A percentile compares a stretch with the other conserved stretches of the same genome.
phyloP scores from a whole-genome alignment of 2,797 vertebrate genomes.

The Martes flavigula region DNA sequence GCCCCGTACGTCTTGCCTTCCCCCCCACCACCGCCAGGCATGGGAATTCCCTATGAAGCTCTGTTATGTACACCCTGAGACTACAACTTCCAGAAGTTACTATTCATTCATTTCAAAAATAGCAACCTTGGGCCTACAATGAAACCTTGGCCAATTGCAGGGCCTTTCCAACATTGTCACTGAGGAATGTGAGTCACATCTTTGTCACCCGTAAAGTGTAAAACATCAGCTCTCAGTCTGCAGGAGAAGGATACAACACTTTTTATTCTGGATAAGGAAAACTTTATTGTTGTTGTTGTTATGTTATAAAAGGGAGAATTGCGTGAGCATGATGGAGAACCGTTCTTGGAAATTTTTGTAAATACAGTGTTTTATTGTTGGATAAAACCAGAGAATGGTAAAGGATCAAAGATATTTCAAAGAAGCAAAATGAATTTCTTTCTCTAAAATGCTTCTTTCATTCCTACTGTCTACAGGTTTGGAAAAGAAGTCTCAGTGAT shows the following conservation, averaged over 20 bases:
- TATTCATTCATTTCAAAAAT: background rate
- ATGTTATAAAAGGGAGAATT: slow-evolving; percentile 29
- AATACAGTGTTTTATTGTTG: background rate
- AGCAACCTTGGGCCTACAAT: background rate
- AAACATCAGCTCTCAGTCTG: background rate
- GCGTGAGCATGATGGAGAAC: background rate
- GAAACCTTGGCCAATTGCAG: background rate
- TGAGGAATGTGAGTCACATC: background rate
- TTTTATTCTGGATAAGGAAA: slow-evolving; percentile 32
- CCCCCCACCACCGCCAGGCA: background rate
- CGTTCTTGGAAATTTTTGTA: slow-evolving; percentile 15
- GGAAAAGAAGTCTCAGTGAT: slow-evolving; percentile 15
- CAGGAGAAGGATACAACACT: background rate
- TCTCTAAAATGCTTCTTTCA: background rate
- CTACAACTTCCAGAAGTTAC: background rate
- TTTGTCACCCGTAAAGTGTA: background rate
- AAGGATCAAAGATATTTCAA: slow-evolving; percentile 34
- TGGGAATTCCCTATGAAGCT: background rate
- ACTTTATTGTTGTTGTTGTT: background rate
- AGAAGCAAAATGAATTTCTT: slow-evolving; percentile 33
- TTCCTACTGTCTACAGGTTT: background rate
- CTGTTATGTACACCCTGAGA: background rate
- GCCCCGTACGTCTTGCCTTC: fast-evolving
- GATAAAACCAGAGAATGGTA: slow-evolving; percentile 11
- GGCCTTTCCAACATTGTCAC: background rate